Conservation (phyloP, 2,888 invertebrate genomes). For the Hypomecis punctinalis region DNA sequence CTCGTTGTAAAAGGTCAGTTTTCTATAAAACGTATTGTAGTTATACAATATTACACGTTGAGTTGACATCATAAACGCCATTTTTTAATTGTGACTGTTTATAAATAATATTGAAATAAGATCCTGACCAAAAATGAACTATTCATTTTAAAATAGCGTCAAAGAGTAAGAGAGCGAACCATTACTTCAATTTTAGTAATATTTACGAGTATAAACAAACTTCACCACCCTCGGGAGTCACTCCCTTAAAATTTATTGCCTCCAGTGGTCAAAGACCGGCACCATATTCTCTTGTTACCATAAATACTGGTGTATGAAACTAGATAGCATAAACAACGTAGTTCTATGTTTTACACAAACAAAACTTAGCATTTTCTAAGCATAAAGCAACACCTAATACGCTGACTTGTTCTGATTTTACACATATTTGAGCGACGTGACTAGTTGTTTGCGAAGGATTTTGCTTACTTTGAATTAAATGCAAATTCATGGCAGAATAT, state of each 20-base stretch:
- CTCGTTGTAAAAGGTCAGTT: no score
- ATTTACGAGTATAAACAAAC: constrained; percentile 12
- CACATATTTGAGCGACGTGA: constrained; percentile 1
- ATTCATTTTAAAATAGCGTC: background rate
- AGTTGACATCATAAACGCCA: no score
- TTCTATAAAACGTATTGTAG: no score
- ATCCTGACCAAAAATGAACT: no score
- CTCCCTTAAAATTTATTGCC: constrained; percentile 17
- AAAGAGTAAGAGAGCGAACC: background rate
- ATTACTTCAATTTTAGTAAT: constrained; percentile 11
- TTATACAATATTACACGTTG: no score
- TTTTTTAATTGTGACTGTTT: no score
- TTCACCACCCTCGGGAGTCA: constrained; percentile 11
- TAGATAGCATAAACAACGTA: constrained; percentile 10
- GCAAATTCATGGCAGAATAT: background rate
- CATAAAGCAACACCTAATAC: constrained; percentile 13
- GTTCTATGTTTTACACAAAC: constrained; percentile 7
- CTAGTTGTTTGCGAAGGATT: constrained; percentile 4
- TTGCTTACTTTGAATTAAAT: background rate
- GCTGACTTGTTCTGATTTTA: constrained; percentile 12
- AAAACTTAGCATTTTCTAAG: constrained; percentile 19
- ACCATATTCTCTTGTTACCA: constrained; percentile 7
- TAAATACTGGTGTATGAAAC: constrained; percentile 11
- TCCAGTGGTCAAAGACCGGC: constrained; percentile 22
- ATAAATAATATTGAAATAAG: no score